These are phyloP conservation scores for Lithophane ornitopus DNA, from an alignment of 2,888 invertebrate species.

Conservation along the genomic window DNA sequence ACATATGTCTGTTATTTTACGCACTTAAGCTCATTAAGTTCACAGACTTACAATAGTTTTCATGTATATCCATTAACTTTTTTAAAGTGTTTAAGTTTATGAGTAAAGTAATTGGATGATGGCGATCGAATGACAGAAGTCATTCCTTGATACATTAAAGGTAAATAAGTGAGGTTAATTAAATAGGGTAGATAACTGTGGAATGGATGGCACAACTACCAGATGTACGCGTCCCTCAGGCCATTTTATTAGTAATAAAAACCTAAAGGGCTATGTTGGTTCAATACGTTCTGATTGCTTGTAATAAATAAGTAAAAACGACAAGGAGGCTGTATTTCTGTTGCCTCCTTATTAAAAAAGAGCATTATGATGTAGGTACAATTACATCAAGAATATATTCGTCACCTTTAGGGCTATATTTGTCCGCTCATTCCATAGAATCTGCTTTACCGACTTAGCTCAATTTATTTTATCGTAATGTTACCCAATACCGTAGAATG, in stretches of 20 bases:
- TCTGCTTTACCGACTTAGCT: not conserved
- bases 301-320: conserved; percentile 13
- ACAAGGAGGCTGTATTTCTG: not conserved
- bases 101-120: conserved; percentile 47
- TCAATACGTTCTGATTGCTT: conserved; percentile 36
- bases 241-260: conserved; percentile 47
- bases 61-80: conserved; percentile 43
- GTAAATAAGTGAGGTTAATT: conserved; percentile 45
- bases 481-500: not conserved
- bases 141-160: conserved; percentile 34
- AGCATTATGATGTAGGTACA: not conserved
- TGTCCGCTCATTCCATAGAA: not conserved
- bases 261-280: conserved; percentile 15
- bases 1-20: conserved; percentile 59
- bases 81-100: conserved; percentile 51
- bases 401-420: not conserved
- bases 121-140: conserved; percentile 38
- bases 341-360: not conserved
- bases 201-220: conserved; percentile 31
- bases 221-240: conserved; percentile 28
- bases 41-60: conserved; percentile 53
- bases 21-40: conserved; percentile 51
- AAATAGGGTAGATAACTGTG: conserved; percentile 38
- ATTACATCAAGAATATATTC: not conserved
- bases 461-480: not conserved